Percentiles rank a stretch among this genome's conserved stretches.
Conservation (phyloP, 2,888 invertebrate genomes). For the Eupithecia tripunctaria region DNA sequence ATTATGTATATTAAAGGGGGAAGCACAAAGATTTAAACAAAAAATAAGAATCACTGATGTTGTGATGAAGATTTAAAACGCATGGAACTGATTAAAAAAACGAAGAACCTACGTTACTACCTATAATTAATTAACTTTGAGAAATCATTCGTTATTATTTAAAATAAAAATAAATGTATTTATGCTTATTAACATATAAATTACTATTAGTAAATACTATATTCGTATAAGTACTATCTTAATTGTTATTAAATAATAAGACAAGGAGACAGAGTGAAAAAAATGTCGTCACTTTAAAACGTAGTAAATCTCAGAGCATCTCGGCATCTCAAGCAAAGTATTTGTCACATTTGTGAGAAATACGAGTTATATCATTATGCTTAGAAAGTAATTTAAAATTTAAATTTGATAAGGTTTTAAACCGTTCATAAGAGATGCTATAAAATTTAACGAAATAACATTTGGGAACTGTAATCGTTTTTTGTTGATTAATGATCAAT, state of each 20-base stretch:
- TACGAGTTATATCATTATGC: conserved; percentile 16
- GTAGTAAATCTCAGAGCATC: conserved; percentile 19
- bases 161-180: too few relatives aligned
- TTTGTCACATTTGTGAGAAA: conserved; percentile 26
- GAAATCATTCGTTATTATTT: too few relatives aligned
- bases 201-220: too few relatives aligned
- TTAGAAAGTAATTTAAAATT: conserved; percentile 29
- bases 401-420: conserved; percentile 33
- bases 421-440: conserved; percentile 21
- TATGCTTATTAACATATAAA: too few relatives aligned
- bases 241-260: background rate
- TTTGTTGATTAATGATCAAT: conserved; percentile 1
- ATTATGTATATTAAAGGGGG: background rate
- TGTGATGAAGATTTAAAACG: background rate
- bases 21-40: background rate
- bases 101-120: too few relatives aligned
- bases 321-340: conserved; percentile 10
- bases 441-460: conserved; percentile 33
- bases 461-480: conserved; percentile 26
- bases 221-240: background rate
- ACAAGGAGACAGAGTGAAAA: conserved; percentile 9
- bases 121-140: too few relatives aligned
- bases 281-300: conserved; percentile 24
- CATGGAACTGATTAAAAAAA: too few relatives aligned
- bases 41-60: background rate